Percentiles rank a stretch among this genome's conserved stretches.
These are phyloP conservation scores for Saccostrea glomerata DNA, from an alignment of 1,140 invertebrate genomes.

Conservation along the genomic window DNA sequence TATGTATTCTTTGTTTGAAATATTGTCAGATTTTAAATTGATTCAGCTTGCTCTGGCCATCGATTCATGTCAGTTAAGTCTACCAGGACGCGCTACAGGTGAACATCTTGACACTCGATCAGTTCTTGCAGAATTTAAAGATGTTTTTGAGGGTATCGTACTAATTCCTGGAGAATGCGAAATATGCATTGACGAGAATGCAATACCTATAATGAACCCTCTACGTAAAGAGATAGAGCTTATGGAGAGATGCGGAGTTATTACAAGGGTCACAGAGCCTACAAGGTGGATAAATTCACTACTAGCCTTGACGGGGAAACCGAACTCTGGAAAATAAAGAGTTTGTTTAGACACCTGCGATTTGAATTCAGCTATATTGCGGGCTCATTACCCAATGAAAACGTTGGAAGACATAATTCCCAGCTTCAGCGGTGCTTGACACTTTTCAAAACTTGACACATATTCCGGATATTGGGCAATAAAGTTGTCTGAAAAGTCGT, in stretches of 20 bases:
- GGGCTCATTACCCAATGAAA: conserved; percentile 42
- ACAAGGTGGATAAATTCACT: no score
- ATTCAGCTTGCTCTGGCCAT: no score
- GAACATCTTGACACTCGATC: no score
- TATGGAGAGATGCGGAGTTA: conserved; percentile 53
- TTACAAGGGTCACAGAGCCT: neutral
- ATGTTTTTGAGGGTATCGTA: neutral
- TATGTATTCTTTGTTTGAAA: no score
- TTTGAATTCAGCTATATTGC: neutral
- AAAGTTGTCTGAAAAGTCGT: neutral
- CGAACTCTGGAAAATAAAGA: neutral
- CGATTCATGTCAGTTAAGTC: no score
- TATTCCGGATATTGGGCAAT: neutral
- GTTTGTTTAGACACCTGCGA: neutral
- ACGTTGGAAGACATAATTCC: conserved; percentile 27
- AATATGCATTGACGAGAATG: conserved; percentile 20
- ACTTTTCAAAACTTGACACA: neutral
- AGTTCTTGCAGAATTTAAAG: neutral
- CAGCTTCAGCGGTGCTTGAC: neutral
- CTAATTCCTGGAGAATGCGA: neutral
- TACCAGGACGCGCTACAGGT: no score
- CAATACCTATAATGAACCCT: conserved; percentile 26
- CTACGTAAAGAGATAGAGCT: conserved; percentile 61
- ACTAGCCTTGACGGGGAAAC: neutral
- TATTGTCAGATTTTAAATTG: no score